phyloP scores from a whole-genome alignment of 2,888 invertebrate species.

The Mellilla xanthometata region DNA sequence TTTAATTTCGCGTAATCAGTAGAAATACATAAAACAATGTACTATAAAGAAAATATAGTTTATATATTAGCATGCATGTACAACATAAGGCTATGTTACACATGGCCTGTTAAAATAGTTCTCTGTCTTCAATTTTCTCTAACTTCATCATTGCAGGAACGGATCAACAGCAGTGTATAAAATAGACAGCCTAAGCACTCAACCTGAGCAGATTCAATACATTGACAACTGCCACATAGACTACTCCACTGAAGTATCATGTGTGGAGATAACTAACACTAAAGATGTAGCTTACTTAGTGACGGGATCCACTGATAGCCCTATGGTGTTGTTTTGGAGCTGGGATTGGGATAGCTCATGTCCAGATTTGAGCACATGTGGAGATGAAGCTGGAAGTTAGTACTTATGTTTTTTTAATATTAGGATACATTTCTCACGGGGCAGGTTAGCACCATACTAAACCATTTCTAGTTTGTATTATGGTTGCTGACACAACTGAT shows the following conservation, averaged over 20 bases:
- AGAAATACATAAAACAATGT: too few relatives aligned
- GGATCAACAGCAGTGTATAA: constrained; percentile 58
- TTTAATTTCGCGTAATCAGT: too few relatives aligned
- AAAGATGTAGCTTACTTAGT: constrained; percentile 37
- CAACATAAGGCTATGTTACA: too few relatives aligned
- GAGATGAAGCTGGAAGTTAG: constrained; percentile 11
- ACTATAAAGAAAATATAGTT: too few relatives aligned
- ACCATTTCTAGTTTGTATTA: too few relatives aligned
- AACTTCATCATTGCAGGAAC: constrained; percentile 47
- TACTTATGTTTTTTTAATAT: neutral
- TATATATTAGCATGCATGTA: too few relatives aligned
- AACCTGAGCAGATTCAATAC: constrained; percentile 49
- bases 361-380: constrained; percentile 1
- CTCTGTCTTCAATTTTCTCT: too few relatives aligned
- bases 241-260: constrained; percentile 62
- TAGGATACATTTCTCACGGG: too few relatives aligned
- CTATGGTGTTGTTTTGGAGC: constrained; percentile 46
- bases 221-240: constrained; percentile 57
- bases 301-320: constrained; percentile 51
- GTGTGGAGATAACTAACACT: constrained; percentile 54
- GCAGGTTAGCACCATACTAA: too few relatives aligned
- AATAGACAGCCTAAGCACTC: constrained; percentile 36
- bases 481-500: too few relatives aligned
- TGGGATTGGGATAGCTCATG: constrained; percentile 9
- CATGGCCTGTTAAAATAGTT: too few relatives aligned